A percentile compares a stretch with the other conserved stretches of the same genome.
These are phyloP conservation scores for Anoplopoma fimbria DNA, from an alignment of 2,113 vertebrate genomes.

Conservation along the genomic window DNA sequence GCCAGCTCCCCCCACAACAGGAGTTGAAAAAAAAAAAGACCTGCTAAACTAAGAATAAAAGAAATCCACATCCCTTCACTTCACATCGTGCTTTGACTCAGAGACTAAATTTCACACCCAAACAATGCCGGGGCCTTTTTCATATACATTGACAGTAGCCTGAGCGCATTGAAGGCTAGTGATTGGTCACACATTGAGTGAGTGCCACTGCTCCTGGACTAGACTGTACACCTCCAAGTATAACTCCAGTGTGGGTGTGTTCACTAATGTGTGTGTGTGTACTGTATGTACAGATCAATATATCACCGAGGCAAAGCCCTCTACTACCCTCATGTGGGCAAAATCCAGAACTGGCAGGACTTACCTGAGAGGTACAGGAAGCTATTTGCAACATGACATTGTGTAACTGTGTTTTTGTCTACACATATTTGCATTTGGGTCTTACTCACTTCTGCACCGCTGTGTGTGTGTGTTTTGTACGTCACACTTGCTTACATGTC, in stretches of 20 bases:
- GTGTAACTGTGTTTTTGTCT: neutral
- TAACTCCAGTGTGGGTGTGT: constrained; percentile 27
- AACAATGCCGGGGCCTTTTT: constrained; percentile 68
- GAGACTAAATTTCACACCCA: constrained; percentile 71
- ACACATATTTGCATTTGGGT: constrained; percentile 44
- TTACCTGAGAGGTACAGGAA: constrained; percentile 33
- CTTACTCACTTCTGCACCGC: constrained; percentile 14
- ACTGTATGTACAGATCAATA: neutral
- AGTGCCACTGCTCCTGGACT: constrained; percentile 34
- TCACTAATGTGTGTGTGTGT: neutral
- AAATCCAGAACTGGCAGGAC: constrained; percentile 13
- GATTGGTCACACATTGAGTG: constrained; percentile 70
- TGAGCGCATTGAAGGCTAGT: constrained; percentile 61
- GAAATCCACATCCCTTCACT: constrained; percentile 57
- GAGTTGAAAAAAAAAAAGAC: constrained; percentile 41
- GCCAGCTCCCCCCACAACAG: neutral
- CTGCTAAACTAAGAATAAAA: constrained; percentile 51
- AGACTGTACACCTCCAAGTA: constrained; percentile 40
- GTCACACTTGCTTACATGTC: constrained; percentile 43
- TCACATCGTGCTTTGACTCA: constrained; percentile 67
- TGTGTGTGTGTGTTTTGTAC: constrained; percentile 43
- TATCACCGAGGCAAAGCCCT: constrained; percentile 62
- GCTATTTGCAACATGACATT: neutral
- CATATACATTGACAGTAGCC: constrained; percentile 72
- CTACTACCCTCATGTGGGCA: constrained; percentile 76